Evolutionary conservation across 2,797 vertebrate species (phyloP).

Genomic region (Lagothrix lagotricha): DNA sequence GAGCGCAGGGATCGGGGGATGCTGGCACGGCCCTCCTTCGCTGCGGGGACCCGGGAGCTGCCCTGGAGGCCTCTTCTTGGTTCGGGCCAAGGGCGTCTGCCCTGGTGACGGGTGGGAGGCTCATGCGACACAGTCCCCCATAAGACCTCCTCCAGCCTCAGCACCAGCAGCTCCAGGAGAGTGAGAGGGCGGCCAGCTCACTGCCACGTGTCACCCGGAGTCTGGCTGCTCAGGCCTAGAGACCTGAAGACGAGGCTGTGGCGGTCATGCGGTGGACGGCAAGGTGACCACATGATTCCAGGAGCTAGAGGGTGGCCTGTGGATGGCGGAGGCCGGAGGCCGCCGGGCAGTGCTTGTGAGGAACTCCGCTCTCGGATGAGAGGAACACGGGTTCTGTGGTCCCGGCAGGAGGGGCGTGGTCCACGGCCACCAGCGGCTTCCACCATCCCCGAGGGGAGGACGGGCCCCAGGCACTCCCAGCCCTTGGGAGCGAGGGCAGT

Average conservation of each 20-base stretch:
- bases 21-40: not conserved
- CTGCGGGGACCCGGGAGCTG: not conserved
- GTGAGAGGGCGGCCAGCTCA: not conserved
- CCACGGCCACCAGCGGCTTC: not conserved
- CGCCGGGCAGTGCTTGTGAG: not conserved
- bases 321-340: accelerated
- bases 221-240: accelerated
- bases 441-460: not conserved
- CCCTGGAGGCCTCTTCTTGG: too few species aligned
- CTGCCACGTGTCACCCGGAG: too few species aligned
- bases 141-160: not conserved
- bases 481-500: not conserved
- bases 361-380: not conserved
- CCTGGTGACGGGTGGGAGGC: not conserved
- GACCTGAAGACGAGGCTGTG: not conserved
- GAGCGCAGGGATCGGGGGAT: not conserved
- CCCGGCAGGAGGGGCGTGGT: too few species aligned
- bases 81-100: not conserved
- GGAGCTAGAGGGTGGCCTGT: not conserved
- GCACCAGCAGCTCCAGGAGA: not conserved
- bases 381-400: not conserved
- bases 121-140: not conserved
- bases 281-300: not conserved
- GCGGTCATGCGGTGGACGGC: accelerated
- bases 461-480: not conserved